These are phyloP conservation scores for Watsonalla binaria DNA, from an alignment of 2,888 invertebrate genomes.

Conservation along the genomic window DNA sequence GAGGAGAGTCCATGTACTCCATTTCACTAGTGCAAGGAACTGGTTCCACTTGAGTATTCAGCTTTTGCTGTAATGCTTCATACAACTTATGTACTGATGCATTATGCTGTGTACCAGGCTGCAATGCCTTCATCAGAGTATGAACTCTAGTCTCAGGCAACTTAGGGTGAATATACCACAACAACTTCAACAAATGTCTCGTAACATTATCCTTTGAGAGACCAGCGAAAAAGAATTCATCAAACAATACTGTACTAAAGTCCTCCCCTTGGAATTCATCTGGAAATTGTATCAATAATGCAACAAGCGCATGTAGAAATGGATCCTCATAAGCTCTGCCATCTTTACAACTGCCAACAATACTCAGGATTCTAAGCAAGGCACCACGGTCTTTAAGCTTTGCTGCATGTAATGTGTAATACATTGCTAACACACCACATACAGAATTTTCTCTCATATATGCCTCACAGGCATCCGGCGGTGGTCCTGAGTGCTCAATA, in stretches of 20 bases:
- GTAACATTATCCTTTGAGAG: conserved; percentile 94
- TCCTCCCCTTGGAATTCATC: conserved; percentile 97
- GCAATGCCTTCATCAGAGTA: conserved; percentile 88
- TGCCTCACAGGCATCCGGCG: conserved; percentile 95
- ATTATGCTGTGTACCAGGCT: conserved; percentile 88
- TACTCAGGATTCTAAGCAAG: conserved; percentile 91
- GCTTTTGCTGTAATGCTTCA: conserved; percentile 87
- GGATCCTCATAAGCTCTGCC: conserved; percentile 97
- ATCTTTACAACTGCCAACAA: conserved; percentile 93
- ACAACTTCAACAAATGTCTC: conserved; percentile 91
- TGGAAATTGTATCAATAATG: conserved; percentile 89
- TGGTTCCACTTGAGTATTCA: conserved; percentile 84
- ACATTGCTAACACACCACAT: conserved; percentile 95
- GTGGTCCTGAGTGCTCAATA: conserved; percentile 95
- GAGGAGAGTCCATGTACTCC: conserved; percentile 88
- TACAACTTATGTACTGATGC: conserved; percentile 90
- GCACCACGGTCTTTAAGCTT: conserved; percentile 89
- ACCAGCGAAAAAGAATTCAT: conserved; percentile 96
- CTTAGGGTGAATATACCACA: conserved; percentile 94
- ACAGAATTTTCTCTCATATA: conserved; percentile 95
- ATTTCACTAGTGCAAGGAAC: conserved; percentile 81
- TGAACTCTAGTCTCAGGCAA: conserved; percentile 88
- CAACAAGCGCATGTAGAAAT: conserved; percentile 93
- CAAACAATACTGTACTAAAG: conserved; percentile 96
- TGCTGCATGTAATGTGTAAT: conserved; percentile 94